These are phyloP conservation scores for Mormyrops attenuatus DNA, from an alignment of 2,797 vertebrate species.

Conservation along the genomic window DNA sequence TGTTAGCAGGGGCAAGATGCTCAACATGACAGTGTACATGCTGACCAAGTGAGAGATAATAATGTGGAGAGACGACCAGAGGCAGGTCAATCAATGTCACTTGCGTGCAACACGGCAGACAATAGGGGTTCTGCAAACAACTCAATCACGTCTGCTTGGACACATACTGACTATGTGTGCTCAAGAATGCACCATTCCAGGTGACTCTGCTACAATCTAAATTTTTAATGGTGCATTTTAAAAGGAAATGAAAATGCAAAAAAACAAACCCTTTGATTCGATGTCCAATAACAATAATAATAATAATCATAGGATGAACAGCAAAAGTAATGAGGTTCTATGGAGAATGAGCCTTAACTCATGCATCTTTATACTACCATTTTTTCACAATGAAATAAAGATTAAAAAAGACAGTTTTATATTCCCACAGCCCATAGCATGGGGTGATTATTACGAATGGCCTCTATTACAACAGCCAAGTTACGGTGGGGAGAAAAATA, in stretches of 20 bases:
- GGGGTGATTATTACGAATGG: conserved; percentile 71
- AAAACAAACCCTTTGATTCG: background rate
- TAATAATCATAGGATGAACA: background rate
- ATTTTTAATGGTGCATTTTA: background rate
- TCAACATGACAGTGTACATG: background rate
- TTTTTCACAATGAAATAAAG: background rate
- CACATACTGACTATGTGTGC: background rate
- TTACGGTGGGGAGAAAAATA: conserved; percentile 65
- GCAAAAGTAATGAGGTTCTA: background rate
- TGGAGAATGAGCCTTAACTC: background rate
- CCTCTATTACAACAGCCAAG: conserved; percentile 73
- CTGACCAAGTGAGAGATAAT: background rate
- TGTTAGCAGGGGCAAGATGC: background rate
- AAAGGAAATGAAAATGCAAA: background rate
- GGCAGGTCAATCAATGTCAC: conserved; percentile 1
- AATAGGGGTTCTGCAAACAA: background rate
- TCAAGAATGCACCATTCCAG: background rate
- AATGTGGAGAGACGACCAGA: background rate
- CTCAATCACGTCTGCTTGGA: background rate
- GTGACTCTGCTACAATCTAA: background rate
- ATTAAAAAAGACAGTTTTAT: background rate
- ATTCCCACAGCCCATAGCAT: conserved; percentile 45
- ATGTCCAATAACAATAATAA: background rate
- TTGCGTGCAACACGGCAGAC: background rate
- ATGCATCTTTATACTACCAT: background rate